Evolutionary conservation across 2,113 vertebrate species (phyloP).

Genomic region (Etheostoma cragini): DNA sequence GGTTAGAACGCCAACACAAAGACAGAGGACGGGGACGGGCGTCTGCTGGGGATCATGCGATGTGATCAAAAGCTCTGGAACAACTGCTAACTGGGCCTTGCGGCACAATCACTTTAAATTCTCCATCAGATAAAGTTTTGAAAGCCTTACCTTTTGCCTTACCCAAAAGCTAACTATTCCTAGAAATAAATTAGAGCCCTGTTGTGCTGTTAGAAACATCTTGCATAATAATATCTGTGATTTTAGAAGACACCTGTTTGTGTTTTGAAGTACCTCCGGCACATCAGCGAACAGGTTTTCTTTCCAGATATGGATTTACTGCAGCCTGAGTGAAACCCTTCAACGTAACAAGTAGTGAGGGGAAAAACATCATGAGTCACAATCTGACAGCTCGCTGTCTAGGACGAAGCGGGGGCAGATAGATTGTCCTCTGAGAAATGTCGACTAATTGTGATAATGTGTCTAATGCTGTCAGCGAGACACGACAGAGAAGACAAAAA

Average conservation of each 20-base stretch:
- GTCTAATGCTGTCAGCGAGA: slow-evolving; percentile 46
- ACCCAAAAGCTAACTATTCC: not conserved
- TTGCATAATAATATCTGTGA: not conserved
- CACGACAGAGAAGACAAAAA: not conserved
- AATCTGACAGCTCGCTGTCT: slow-evolving; percentile 21
- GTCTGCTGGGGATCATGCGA: not conserved
- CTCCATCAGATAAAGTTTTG: too few species aligned
- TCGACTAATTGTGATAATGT: slow-evolving; percentile 62
- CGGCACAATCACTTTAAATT: not conserved
- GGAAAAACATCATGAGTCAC: slow-evolving; percentile 12
- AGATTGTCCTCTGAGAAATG: slow-evolving; percentile 31
- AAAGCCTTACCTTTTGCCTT: too few species aligned
- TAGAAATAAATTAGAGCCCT: not conserved
- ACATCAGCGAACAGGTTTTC: slow-evolving; percentile 9
- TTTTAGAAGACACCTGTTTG: slow-evolving; percentile 16
- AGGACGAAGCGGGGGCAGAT: slow-evolving; percentile 19
- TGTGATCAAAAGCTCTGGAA: not conserved
- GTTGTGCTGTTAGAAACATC: not conserved
- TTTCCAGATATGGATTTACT: slow-evolving; percentile 11
- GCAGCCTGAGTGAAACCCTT: slow-evolving; percentile 27
- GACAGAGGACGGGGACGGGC: too few species aligned
- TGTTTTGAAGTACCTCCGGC: not conserved
- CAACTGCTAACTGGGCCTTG: not conserved
- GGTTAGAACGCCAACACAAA: too few species aligned
- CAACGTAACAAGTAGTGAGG: not conserved